phyloP scores from a whole-genome alignment of 2,888 invertebrate species.

The Lasius fuliginosus region DNA sequence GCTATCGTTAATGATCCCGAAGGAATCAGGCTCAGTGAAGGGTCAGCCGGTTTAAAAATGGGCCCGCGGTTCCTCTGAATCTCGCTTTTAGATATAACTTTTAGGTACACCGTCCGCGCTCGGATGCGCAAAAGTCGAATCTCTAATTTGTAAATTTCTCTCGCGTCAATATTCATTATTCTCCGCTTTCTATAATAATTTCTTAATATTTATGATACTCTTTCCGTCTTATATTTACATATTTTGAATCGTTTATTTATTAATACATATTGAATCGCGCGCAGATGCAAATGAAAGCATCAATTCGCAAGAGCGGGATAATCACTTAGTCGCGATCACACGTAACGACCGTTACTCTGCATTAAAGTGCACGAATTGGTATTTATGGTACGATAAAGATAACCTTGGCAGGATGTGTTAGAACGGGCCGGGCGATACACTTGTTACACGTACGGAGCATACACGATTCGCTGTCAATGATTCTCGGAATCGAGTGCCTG shows the following conservation, averaged over 20 bases:
- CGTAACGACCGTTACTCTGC: slow-evolving; percentile 1
- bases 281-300: background rate
- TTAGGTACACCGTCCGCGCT: background rate
- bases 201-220: background rate
- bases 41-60: slow-evolving; percentile 66
- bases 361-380: background rate
- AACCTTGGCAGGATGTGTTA: slow-evolving; percentile 27
- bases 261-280: background rate
- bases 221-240: background rate
- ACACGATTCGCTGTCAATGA: slow-evolving; percentile 31
- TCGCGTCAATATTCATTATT: background rate
- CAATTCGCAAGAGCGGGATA: background rate
- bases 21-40: slow-evolving; percentile 59
- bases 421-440: background rate
- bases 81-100: slow-evolving; percentile 58
- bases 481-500: slow-evolving; percentile 55
- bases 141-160: slow-evolving; percentile 15
- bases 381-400: slow-evolving; percentile 22
- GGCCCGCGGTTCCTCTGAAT: slow-evolving; percentile 57
- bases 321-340: background rate
- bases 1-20: slow-evolving; percentile 64
- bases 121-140: background rate
- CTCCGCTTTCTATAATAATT: background rate
- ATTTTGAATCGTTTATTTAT: background rate
- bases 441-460: slow-evolving; percentile 28